Conservation (phyloP, 2,113 vertebrate species). For the Heterocephalus glaber region DNA sequence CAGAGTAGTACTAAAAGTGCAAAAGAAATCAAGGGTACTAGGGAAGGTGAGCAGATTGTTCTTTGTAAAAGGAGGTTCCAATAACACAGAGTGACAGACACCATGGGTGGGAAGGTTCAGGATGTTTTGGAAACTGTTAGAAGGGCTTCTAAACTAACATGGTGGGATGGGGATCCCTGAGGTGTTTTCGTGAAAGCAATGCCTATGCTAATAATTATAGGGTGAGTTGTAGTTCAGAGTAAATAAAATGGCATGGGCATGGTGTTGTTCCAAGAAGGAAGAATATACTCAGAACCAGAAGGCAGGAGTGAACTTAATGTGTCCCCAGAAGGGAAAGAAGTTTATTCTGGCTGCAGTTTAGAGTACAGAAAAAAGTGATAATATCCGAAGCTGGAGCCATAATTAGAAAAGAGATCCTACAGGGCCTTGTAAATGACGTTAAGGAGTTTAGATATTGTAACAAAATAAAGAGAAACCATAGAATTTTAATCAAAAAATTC, state of each 20-base stretch:
- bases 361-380: background rate
- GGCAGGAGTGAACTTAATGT: background rate
- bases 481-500: slow-evolving; percentile 46
- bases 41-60: background rate
- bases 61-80: background rate
- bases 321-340: background rate
- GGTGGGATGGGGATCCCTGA: background rate
- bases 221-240: background rate
- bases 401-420: background rate
- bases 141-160: background rate
- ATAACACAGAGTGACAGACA: background rate
- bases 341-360: background rate
- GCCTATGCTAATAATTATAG: background rate
- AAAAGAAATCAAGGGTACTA: background rate
- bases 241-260: background rate
- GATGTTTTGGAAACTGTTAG: background rate
- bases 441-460: background rate
- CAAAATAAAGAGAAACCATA: background rate
- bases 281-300: background rate
- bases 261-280: background rate
- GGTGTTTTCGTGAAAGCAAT: background rate
- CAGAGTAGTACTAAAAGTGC: background rate
- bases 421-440: background rate
- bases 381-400: background rate
- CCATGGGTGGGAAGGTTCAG: background rate